Percentiles rank a stretch among this genome's conserved stretches.
These are phyloP conservation scores for Psettodes erumei DNA, from an alignment of 2,113 vertebrate species.

Conservation along the genomic window DNA sequence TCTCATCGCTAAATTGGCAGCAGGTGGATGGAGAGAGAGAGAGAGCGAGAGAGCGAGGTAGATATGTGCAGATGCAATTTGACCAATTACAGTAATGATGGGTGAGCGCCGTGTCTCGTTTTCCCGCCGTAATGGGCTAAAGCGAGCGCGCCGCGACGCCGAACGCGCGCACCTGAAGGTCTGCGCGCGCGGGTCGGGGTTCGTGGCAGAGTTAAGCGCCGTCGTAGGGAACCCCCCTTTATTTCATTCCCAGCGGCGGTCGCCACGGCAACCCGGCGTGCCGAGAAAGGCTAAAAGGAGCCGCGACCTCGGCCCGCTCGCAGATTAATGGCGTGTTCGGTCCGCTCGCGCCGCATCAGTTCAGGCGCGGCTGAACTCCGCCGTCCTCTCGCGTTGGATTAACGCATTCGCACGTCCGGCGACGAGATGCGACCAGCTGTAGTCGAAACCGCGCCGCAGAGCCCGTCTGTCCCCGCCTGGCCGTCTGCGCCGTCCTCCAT, in stretches of 20 bases:
- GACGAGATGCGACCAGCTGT: no score
- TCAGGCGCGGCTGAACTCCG: slow-evolving; percentile 9
- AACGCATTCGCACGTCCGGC: no score
- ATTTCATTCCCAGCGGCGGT: slow-evolving; percentile 44
- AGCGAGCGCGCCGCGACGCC: slow-evolving; percentile 38
- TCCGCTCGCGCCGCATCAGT: slow-evolving; percentile 30
- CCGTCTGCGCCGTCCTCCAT: slow-evolving; percentile 15
- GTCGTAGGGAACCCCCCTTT: slow-evolving; percentile 12
- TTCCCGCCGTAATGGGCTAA: slow-evolving; percentile 43
- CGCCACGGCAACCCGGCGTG: slow-evolving; percentile 45
- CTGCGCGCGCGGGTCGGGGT: no score
- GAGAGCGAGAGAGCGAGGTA: no score
- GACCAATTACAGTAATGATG: slow-evolving; percentile 65
- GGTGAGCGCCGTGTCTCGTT: slow-evolving; percentile 57
- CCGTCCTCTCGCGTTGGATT: slow-evolving; percentile 7
- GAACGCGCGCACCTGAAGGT: slow-evolving; percentile 47
- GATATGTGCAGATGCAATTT: slow-evolving; percentile 44
- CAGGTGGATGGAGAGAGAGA: slow-evolving; percentile 58
- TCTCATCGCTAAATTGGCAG: slow-evolving; percentile 49
- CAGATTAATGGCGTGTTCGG: slow-evolving; percentile 38
- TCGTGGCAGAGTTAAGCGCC: neutral
- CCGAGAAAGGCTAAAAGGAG: slow-evolving; percentile 26
- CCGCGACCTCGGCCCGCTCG: slow-evolving; percentile 27
- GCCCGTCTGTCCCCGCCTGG: neutral
- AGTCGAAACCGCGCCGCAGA: no score